These are phyloP conservation scores for Spodoptera litura DNA, from an alignment of 1,140 invertebrate species.

Conservation along the genomic window DNA sequence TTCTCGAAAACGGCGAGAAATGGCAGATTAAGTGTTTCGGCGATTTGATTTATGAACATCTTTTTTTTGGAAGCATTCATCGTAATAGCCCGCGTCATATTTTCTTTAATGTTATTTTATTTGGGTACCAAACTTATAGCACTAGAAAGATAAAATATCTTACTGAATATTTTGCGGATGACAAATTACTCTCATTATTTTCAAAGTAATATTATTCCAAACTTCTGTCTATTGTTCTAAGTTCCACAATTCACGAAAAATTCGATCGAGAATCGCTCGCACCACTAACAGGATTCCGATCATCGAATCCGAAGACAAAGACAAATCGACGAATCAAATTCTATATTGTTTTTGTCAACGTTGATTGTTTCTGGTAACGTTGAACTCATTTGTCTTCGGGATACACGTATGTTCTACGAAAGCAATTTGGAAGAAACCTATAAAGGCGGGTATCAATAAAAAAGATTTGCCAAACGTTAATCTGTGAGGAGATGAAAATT, in stretches of 20 bases:
- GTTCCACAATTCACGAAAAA: not conserved
- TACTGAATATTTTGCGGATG: too few species aligned
- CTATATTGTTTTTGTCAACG: slow-evolving; percentile 57
- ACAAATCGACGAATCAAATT: slow-evolving; percentile 62
- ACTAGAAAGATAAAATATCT: not conserved
- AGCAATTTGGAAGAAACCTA: slow-evolving; percentile 32
- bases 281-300: slow-evolving; percentile 8
- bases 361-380: slow-evolving; percentile 35
- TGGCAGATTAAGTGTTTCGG: slow-evolving; percentile 31
- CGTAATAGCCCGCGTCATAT: slow-evolving; percentile 8
- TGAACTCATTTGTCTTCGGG: slow-evolving; percentile 35
- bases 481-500: slow-evolving; percentile 23
- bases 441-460: slow-evolving; percentile 34
- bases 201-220: too few species aligned
- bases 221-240: not conserved
- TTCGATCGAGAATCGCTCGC: slow-evolving; percentile 6
- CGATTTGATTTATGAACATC: slow-evolving; percentile 31
- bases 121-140: not conserved
- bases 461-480: slow-evolving; percentile 34
- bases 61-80: slow-evolving; percentile 8
- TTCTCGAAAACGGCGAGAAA: slow-evolving; percentile 37
- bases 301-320: slow-evolving; percentile 51
- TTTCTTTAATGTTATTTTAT: slow-evolving; percentile 33
- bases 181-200: too few species aligned
- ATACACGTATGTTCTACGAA: slow-evolving; percentile 39